Evolutionary conservation across 2,888 invertebrate genomes (phyloP), one percentile per base, ranked within the genome.

Genomic region (Trachelus stipa): DNA sequence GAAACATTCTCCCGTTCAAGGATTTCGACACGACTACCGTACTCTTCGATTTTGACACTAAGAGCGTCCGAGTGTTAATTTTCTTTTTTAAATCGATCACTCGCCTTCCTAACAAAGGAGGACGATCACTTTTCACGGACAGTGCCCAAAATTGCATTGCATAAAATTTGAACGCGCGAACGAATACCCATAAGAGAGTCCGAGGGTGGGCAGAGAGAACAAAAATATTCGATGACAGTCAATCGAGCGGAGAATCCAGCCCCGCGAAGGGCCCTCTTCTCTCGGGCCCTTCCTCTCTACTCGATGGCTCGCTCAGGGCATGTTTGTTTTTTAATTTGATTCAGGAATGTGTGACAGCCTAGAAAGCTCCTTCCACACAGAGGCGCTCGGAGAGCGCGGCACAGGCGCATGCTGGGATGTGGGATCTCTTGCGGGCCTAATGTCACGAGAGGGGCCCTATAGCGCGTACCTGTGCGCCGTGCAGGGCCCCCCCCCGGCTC

Each of bases 171-270:
- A 23, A 23, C 40, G 9, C 23, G 40, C 9, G 9, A 1, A 23
- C 40, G 2, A 56, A 23, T 23, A 40, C 15, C 4, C 6, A 0
- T 6, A 6, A 23, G 1, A 23, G 23, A 56, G 15, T 23, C 15
- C 15, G 90, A 90, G 92, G 92, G 92, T 92, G 91, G 9, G 56
- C 9, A 56, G 2, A 23, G 56, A 56, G 23, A 56, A 56, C 9
- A 23, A 56, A 56, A 56, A 56, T 56, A 56, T 56, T 56, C 23
- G 56, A 56, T 23, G 56, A 56, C 23, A 56, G 56, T 56, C 56
- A 2, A 56, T 56, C 56, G 56, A 56, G 56, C 23, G 0, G 56
- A 56, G 56, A 56, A 23, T 56, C 23, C 56, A 56, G 23, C 9
- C 56, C 56, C 56, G 56, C 56, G 23, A 56, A 56, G 56, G 56